These are phyloP conservation scores for Plemyria rubiginata DNA, from an alignment of 2,888 invertebrate species.

Conservation along the genomic window DNA sequence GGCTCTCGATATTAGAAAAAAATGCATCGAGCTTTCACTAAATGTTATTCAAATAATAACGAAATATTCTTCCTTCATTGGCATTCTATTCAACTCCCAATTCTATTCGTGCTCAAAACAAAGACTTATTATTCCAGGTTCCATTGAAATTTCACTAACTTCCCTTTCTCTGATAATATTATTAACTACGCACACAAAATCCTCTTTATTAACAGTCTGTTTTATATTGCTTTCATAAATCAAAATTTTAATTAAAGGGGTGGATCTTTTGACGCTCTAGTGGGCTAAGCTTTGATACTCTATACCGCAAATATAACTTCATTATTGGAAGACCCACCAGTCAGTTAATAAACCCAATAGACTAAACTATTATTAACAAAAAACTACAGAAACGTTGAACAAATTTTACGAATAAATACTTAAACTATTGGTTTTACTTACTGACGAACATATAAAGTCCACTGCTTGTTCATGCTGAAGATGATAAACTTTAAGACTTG, in stretches of 20 bases:
- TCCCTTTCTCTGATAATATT: conserved; percentile 32
- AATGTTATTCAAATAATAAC: conserved; percentile 1
- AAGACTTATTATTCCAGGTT: conserved; percentile 22
- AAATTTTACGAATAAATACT: background rate
- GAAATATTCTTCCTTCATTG: background rate
- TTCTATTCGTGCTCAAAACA: conserved; percentile 19
- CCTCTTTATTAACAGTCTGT: conserved; percentile 43
- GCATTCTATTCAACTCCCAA: conserved; percentile 1
- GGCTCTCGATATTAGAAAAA: background rate
- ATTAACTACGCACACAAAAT: conserved; percentile 43
- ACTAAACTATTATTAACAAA: background rate
- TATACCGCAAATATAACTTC: conserved; percentile 32
- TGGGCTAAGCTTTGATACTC: conserved; percentile 33
- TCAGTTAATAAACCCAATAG: background rate
- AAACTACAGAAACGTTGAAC: background rate
- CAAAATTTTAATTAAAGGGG: conserved; percentile 48
- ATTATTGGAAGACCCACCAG: conserved; percentile 38
- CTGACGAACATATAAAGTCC: no score
- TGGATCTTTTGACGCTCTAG: conserved; percentile 37
- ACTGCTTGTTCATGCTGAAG: no score
- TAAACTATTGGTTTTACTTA: no score
- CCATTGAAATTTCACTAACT: conserved; percentile 33
- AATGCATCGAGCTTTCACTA: background rate
- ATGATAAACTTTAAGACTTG: no score
- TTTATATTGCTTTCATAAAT: conserved; percentile 47